Evolutionary conservation across 2,113 vertebrate species (phyloP).

Genomic region (Etia nguti): DNA sequence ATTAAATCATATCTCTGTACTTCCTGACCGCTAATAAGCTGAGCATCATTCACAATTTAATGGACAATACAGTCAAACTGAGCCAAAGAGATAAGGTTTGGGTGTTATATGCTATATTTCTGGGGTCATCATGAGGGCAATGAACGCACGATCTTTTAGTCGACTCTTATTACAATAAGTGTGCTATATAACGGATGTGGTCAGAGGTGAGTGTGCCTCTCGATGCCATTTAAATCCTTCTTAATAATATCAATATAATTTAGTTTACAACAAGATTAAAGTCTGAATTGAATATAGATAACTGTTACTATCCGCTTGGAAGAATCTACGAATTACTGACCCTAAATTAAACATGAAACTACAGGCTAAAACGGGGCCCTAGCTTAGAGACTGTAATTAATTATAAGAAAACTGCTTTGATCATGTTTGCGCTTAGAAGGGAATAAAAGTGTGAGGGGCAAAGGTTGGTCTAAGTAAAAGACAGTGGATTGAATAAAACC

Average conservation of each 20-base stretch:
- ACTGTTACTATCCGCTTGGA: neutral
- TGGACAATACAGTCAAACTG: conserved; percentile 10
- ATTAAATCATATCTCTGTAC: conserved; percentile 31
- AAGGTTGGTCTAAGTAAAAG: conserved; percentile 26
- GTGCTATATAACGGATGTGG: neutral
- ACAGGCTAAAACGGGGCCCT: neutral
- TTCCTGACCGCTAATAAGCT: conserved; percentile 20
- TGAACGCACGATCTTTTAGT: neutral
- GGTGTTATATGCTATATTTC: neutral
- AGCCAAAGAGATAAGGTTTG: conserved; percentile 4
- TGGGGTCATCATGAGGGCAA: neutral
- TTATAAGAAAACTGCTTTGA: conserved; percentile 45
- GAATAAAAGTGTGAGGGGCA: conserved; percentile 34
- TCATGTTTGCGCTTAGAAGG: conserved; percentile 37
- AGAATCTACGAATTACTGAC: conserved; percentile 10
- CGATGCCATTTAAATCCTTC: neutral
- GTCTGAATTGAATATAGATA: neutral
- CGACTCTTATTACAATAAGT: neutral
- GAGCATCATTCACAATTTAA: conserved; percentile 20
- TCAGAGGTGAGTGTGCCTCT: neutral
- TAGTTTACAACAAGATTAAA: neutral
- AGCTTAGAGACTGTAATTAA: conserved; percentile 36
- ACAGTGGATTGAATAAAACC: conserved; percentile 19
- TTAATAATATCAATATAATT: neutral
- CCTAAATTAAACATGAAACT: conserved; percentile 35